phyloP scores from a whole-genome alignment of 2,797 vertebrate species.

The Heliangelus exortis region DNA sequence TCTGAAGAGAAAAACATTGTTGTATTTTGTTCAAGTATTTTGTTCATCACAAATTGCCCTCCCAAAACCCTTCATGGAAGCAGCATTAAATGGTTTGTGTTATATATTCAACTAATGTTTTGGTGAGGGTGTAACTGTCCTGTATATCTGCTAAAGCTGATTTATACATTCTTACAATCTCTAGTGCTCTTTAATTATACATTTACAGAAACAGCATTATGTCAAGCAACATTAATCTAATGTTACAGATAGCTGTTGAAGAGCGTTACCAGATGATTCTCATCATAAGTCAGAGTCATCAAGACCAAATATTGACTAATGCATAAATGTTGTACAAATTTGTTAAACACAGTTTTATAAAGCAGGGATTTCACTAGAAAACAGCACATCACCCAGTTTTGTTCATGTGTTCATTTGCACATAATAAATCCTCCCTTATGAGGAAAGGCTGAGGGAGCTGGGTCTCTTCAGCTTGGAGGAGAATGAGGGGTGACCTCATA shows the following conservation, averaged over 20 bases:
- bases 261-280: not conserved
- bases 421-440: not conserved
- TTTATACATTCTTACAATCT: not conserved
- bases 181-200: slow-evolving; percentile 1
- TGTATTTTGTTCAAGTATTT: not conserved
- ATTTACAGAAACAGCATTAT: not conserved
- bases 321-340: not conserved
- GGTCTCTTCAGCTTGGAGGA: no score
- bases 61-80: not conserved
- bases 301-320: not conserved
- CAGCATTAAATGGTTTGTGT: not conserved
- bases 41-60: not conserved
- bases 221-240: not conserved
- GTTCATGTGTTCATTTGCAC: not conserved
- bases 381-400: not conserved
- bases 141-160: not conserved
- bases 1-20: not conserved
- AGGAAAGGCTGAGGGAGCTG: no score
- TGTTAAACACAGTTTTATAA: not conserved
- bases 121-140: not conserved
- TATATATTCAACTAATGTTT: not conserved
- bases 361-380: not conserved
- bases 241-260: not conserved
- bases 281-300: not conserved
- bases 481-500: no score